phyloP scores from a whole-genome alignment of 2,797 vertebrate species.

The Vultur gryphus region DNA sequence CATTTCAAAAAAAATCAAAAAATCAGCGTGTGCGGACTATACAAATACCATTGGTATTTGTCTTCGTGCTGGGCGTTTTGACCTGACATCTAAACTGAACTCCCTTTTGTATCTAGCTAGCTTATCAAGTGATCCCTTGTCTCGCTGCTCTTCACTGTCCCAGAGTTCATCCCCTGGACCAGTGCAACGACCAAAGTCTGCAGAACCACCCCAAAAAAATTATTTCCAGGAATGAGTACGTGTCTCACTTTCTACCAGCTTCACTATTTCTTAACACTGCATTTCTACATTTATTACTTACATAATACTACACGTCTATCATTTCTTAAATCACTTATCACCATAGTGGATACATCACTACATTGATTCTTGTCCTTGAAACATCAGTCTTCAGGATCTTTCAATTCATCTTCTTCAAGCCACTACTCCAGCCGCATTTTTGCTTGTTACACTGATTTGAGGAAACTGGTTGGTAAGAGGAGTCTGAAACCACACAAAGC shows the following conservation, averaged over 20 bases:
- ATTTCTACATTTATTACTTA: neutral
- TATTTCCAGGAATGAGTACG: neutral
- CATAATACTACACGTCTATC: neutral
- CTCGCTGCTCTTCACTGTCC: neutral
- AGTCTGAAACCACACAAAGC: neutral
- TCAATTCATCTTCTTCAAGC: constrained; percentile 4
- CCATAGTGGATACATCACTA: neutral
- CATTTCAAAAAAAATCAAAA: neutral
- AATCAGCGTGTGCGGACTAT: neutral
- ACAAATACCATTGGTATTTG: neutral
- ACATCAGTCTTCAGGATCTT: neutral
- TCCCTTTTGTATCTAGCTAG: neutral
- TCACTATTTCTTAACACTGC: neutral
- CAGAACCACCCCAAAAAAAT: neutral
- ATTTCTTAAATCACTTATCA: neutral
- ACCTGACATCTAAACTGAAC: neutral
- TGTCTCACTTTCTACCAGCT: neutral
- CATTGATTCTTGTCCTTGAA: neutral
- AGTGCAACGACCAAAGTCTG: neutral
- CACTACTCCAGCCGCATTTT: neutral
- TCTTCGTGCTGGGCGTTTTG: neutral
- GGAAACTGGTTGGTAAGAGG: neutral
- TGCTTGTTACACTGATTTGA: neutral
- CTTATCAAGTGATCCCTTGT: neutral
- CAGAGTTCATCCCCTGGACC: neutral